phyloP scores from a whole-genome alignment of 1,140 invertebrate genomes.

The Drosophila subpulchrella region DNA sequence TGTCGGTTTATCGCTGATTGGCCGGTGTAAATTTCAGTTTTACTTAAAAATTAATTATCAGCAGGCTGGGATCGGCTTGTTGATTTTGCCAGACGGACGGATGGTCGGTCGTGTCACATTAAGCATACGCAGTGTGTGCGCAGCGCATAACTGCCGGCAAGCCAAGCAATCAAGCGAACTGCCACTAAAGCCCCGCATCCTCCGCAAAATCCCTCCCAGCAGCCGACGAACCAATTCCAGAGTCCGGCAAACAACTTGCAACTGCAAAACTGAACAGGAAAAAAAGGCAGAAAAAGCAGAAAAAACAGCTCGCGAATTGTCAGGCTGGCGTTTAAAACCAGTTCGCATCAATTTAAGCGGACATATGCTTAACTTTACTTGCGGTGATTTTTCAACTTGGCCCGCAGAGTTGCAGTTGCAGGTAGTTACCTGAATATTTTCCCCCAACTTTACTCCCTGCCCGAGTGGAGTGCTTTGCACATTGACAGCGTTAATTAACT shows the following conservation, averaged over 20 bases:
- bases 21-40: constrained; percentile 57
- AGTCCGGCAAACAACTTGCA: constrained; percentile 52
- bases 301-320: constrained; percentile 62
- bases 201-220: constrained; percentile 16
- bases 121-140: constrained; percentile 75
- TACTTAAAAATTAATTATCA: constrained; percentile 76
- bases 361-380: constrained; percentile 81
- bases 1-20: constrained; percentile 24
- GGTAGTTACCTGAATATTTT: constrained; percentile 20
- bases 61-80: constrained; percentile 46
- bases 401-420: constrained; percentile 61
- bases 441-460: not conserved
- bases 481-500: constrained; percentile 83
- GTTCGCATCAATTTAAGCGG: constrained; percentile 76
- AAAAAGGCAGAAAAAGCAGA: too few species aligned
- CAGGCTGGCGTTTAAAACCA: constrained; percentile 74
- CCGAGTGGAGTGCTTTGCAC: constrained; percentile 69
- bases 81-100: constrained; percentile 40
- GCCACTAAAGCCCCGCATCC: constrained; percentile 18
- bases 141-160: constrained; percentile 63
- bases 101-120: constrained; percentile 66
- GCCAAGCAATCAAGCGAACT: constrained; percentile 40
- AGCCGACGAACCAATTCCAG: constrained; percentile 55
- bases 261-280: constrained; percentile 6
- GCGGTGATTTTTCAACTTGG: constrained; percentile 77